phyloP scores from a whole-genome alignment of 2,113 vertebrate species.

The Perognathus longimembris region DNA sequence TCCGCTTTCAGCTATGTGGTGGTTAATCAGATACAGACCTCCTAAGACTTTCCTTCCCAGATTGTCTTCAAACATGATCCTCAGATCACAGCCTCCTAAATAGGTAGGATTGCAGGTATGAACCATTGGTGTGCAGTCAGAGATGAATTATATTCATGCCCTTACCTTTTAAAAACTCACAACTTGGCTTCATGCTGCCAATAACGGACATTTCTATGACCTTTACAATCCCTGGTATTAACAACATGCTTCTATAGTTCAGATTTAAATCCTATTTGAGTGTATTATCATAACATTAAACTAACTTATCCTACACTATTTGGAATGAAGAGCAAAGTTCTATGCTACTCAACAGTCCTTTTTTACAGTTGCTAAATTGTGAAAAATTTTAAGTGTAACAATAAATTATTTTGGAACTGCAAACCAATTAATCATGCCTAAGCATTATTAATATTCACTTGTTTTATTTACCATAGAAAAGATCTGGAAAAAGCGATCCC shows the following conservation, averaged over 20 bases:
- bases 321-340: neutral
- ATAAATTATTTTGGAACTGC: constrained; percentile 15
- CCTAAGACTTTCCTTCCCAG: too few species aligned
- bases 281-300: neutral
- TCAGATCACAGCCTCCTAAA: too few species aligned
- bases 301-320: neutral
- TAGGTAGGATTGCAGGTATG: too few species aligned
- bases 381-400: neutral
- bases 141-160: neutral
- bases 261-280: constrained; percentile 17
- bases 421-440: constrained; percentile 38
- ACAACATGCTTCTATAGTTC: constrained; percentile 30
- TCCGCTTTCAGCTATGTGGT: too few species aligned
- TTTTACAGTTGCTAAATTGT: constrained; percentile 29
- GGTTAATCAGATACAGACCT: too few species aligned
- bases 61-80: too few species aligned
- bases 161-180: neutral
- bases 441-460: constrained; percentile 5
- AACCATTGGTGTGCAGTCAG: too few species aligned
- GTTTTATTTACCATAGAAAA: constrained; percentile 59
- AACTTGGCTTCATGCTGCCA: neutral
- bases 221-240: neutral
- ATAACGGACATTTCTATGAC: constrained; percentile 13
- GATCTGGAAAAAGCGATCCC: constrained; percentile 6
- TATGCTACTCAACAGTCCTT: neutral